Evolutionary conservation across 2,797 vertebrate genomes (phyloP).

Genomic region (Ptychadena robeensis): DNA sequence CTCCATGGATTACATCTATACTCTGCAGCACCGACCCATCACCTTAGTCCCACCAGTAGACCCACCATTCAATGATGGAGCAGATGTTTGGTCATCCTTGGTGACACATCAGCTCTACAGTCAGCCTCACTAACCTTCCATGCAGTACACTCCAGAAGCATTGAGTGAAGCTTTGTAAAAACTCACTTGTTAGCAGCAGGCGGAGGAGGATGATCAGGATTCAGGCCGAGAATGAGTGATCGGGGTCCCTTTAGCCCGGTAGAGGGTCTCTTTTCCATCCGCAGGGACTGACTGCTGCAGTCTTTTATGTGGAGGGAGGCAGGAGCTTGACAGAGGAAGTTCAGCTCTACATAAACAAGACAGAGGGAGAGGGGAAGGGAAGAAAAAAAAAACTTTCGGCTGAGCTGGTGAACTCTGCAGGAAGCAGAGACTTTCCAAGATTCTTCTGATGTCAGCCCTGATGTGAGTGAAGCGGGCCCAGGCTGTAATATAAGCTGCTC

Average conservation of each 20-base stretch:
- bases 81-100: too few relatives aligned
- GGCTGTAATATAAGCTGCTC: conserved; percentile 16
- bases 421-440: conserved; percentile 43
- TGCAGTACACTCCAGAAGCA: not conserved
- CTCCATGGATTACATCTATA: too few relatives aligned
- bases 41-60: too few relatives aligned
- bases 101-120: too few relatives aligned
- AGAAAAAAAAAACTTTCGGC: conserved; percentile 32
- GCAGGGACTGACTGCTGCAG: not conserved
- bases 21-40: too few relatives aligned
- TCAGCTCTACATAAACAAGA: conserved; percentile 37
- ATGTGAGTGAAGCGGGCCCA: conserved; percentile 38
- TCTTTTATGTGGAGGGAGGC: conserved; percentile 7
- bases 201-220: not conserved
- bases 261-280: not conserved
- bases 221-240: not conserved
- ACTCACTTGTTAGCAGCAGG: conserved; percentile 24
- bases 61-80: too few relatives aligned
- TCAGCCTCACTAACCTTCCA: not conserved
- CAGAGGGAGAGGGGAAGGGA: not conserved
- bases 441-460: conserved; percentile 43
- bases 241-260: not conserved
- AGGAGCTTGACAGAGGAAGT: conserved; percentile 44
- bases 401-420: conserved; percentile 28
- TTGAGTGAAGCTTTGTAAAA: not conserved